phyloP scores from a whole-genome alignment of 1,140 invertebrate species.

The Halesus radiatus region DNA sequence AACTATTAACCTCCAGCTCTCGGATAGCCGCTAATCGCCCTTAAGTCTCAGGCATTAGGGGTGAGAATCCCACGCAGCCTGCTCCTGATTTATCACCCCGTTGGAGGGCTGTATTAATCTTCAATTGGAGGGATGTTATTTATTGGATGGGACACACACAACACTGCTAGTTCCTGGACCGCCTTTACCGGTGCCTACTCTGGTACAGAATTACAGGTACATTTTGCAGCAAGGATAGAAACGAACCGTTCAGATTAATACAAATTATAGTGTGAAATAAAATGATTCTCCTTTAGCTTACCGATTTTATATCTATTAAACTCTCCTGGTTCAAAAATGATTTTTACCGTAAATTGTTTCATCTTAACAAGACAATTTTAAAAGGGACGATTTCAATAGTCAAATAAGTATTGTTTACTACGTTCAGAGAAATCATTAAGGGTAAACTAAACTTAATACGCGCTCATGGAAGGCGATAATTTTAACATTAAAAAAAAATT shows the following conservation, averaged over 20 bases:
- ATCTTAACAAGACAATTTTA: no score
- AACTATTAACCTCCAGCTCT: constrained; percentile 35
- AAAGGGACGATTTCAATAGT: no score
- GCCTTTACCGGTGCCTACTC: background rate
- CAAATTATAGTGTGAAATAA: background rate
- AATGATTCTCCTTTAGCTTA: no score
- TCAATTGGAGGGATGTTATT: constrained; percentile 49
- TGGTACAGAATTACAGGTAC: no score
- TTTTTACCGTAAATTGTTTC: no score
- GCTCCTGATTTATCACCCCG: constrained; percentile 46
- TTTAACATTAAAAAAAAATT: no score
- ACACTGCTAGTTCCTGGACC: constrained; percentile 11
- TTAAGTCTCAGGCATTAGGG: constrained; percentile 27
- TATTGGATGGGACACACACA: constrained; percentile 47
- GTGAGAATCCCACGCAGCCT: constrained; percentile 26
- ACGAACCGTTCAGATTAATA: background rate
- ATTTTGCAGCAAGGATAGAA: background rate
- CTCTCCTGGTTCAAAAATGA: no score
- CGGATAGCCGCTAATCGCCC: constrained; percentile 36
- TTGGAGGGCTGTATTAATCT: constrained; percentile 51
- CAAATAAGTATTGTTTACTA: no score
- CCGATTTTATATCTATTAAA: no score
- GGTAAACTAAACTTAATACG: no score
- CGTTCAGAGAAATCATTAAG: no score
- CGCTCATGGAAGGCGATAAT: no score